phyloP scores from a whole-genome alignment of 37 sponge, comb jelly and placozoan genomes.

The Aplysina aerophoba region DNA sequence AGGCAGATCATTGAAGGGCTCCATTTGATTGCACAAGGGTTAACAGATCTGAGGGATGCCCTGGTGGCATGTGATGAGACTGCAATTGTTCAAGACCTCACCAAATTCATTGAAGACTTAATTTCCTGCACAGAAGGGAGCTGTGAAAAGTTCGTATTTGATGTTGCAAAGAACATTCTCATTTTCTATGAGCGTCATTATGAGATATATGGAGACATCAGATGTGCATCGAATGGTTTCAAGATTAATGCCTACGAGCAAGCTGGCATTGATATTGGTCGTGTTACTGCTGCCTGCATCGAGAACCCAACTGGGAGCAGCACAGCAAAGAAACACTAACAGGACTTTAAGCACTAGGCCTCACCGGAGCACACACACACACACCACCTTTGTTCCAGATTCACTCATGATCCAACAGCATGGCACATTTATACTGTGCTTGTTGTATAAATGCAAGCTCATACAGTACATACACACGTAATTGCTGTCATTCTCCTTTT shows the following conservation, averaged over 20 bases:
- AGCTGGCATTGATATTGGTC: slow-evolving; percentile 66
- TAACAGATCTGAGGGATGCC: slow-evolving; percentile 63
- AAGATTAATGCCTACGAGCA: slow-evolving; percentile 68
- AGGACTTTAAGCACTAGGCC: too few species aligned
- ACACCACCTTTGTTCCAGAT: too few species aligned
- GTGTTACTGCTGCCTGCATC: slow-evolving; percentile 62
- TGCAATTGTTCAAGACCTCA: slow-evolving; percentile 41
- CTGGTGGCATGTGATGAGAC: slow-evolving; percentile 64
- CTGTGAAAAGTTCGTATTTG: slow-evolving; percentile 64
- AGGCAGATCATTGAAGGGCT: slow-evolving; percentile 63
- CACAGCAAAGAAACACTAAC: too few species aligned
- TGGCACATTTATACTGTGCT: too few species aligned
- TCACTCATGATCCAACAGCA: too few species aligned
- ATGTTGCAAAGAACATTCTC: slow-evolving; percentile 52
- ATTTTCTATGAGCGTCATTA: slow-evolving; percentile 72
- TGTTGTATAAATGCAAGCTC: too few species aligned
- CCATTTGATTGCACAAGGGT: slow-evolving; percentile 52
- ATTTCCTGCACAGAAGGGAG: slow-evolving; percentile 58
- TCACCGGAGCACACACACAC: too few species aligned
- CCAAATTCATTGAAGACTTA: slow-evolving; percentile 53
- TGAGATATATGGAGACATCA: slow-evolving; percentile 84
- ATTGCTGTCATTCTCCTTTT: too few species aligned
- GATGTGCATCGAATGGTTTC: slow-evolving; percentile 62
- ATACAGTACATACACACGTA: too few species aligned
- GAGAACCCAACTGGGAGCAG: neutral